Evolutionary conservation across 2,797 vertebrate genomes (phyloP).

Genomic region (Emys orbicularis): DNA sequence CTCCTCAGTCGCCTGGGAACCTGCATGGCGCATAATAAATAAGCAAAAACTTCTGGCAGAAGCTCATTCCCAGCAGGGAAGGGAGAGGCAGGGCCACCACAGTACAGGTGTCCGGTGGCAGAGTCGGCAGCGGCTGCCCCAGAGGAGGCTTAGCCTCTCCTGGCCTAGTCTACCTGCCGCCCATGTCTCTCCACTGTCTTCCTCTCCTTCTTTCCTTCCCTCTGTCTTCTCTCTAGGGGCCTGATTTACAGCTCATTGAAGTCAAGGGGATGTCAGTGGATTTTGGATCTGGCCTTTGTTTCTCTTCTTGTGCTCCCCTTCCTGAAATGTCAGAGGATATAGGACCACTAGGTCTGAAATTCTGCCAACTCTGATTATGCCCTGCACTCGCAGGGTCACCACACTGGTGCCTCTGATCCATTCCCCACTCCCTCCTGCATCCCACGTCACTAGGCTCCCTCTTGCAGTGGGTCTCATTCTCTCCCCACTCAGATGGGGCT

Average conservation of each 20-base stretch:
- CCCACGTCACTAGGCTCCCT: background rate
- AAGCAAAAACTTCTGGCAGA: too few species aligned
- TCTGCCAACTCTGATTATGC: background rate
- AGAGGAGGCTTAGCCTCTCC: too few species aligned
- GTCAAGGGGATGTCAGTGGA: background rate
- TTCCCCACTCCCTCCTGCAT: background rate
- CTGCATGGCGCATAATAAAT: too few species aligned
- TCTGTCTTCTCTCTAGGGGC: background rate
- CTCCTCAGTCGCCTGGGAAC: too few species aligned
- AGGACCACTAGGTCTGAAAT: background rate
- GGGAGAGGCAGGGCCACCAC: too few species aligned
- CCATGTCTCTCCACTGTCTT: too few species aligned
- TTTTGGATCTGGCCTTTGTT: background rate
- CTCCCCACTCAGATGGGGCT: background rate
- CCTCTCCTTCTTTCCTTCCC: background rate
- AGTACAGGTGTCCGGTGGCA: too few species aligned
- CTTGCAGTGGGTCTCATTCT: background rate
- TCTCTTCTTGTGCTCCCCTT: background rate
- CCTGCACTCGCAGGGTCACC: too few species aligned
- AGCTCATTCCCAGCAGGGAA: too few species aligned
- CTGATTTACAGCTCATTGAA: background rate
- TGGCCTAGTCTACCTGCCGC: too few species aligned
- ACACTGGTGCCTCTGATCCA: background rate
- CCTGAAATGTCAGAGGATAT: background rate
- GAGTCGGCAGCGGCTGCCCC: too few species aligned